Evolutionary conservation across 1,140 invertebrate genomes (phyloP).

Genomic region (Chelonus insularis): DNA sequence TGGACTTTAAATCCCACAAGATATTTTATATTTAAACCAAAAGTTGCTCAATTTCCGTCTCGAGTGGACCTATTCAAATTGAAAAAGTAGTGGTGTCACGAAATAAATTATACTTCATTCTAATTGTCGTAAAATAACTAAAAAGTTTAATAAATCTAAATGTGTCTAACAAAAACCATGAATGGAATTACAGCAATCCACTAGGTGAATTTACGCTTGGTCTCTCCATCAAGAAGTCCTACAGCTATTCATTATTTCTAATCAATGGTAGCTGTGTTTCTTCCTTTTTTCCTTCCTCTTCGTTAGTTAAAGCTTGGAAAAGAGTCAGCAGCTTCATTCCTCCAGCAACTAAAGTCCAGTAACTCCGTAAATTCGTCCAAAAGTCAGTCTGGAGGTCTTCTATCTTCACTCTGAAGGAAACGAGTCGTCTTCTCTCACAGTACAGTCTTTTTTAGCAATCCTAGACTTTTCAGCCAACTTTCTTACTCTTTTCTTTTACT

Average conservation of each 20-base stretch:
- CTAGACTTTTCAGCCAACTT: not conserved
- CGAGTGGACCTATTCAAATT: too few relatives aligned
- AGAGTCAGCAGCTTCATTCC: not conserved
- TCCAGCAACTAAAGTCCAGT: not conserved
- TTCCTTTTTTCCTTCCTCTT: conserved; percentile 8
- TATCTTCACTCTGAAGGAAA: not conserved
- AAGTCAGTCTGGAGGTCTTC: not conserved
- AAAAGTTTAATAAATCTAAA: conserved; percentile 15
- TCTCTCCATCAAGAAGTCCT: not conserved
- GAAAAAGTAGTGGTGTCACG: too few relatives aligned
- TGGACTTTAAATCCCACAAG: too few relatives aligned
- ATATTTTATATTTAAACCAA: too few relatives aligned
- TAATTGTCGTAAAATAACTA: too few relatives aligned
- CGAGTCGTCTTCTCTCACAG: not conserved
- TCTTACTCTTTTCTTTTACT: not conserved
- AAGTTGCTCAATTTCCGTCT: not conserved
- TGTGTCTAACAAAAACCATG: not conserved
- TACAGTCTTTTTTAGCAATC: not conserved
- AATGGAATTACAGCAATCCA: not conserved
- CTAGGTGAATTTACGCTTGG: not conserved
- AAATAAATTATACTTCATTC: too few relatives aligned
- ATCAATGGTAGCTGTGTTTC: conserved; percentile 23
- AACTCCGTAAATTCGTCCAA: conserved; percentile 13
- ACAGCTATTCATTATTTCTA: conserved; percentile 25
- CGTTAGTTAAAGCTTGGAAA: conserved; percentile 1